Evolutionary conservation across 2,113 vertebrate species (phyloP).

Genomic region (Collichthys lucidus): DNA sequence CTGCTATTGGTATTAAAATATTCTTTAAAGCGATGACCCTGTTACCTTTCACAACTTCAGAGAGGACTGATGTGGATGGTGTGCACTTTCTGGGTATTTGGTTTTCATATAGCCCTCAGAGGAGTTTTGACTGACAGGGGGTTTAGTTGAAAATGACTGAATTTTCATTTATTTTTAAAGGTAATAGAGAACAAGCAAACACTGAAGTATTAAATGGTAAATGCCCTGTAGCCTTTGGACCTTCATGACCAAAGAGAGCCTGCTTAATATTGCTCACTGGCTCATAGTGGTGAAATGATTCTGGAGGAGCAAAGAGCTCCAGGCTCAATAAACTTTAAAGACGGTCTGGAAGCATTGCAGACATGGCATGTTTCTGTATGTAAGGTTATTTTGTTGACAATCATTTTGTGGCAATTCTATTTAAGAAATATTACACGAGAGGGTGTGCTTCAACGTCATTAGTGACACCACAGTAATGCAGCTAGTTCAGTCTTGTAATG

Average conservation of each 20-base stretch:
- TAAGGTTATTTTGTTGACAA: conserved; percentile 19
- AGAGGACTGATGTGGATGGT: not conserved
- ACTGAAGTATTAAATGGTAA: conserved; percentile 57
- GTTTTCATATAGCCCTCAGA: conserved; percentile 18
- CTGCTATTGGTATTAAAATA: conserved; percentile 1
- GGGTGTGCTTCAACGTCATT: too few species aligned
- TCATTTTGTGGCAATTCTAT: not conserved
- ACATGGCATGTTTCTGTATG: not conserved
- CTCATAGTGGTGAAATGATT: conserved; percentile 27
- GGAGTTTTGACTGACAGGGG: conserved; percentile 51
- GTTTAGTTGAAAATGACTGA: conserved; percentile 44
- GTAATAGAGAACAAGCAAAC: conserved; percentile 53
- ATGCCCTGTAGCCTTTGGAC: conserved; percentile 46
- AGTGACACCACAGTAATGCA: too few species aligned
- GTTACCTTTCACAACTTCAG: conserved; percentile 13
- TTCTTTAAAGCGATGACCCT: not conserved
- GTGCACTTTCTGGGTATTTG: conserved; percentile 18
- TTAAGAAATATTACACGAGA: too few species aligned
- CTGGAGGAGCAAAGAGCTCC: not conserved
- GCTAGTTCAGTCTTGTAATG: too few species aligned
- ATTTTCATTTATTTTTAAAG: conserved; percentile 57
- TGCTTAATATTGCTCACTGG: conserved; percentile 21
- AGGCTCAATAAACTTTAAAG: conserved; percentile 19
- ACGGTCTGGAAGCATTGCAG: not conserved
- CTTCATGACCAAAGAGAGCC: conserved; percentile 32